A percentile compares a stretch with the other conserved stretches of the same genome.
These are phyloP conservation scores for Cynopterus sphinx DNA, from an alignment of 2,797 vertebrate genomes.

Conservation along the genomic window DNA sequence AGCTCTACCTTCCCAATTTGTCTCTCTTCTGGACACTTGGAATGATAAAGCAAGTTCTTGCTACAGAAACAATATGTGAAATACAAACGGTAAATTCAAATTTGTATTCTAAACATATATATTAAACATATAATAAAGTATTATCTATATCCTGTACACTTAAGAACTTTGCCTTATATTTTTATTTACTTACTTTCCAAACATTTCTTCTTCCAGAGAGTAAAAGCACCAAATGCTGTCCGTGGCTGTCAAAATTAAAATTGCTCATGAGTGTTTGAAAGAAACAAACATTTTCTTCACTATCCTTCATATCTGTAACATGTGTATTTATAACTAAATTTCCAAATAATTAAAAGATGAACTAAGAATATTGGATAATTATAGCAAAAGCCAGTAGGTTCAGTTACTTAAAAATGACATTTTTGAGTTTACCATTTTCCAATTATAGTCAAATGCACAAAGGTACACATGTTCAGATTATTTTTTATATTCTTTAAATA, in stretches of 20 bases:
- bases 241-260: slow-evolving; percentile 89
- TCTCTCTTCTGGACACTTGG: slow-evolving; percentile 75
- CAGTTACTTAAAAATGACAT: not conserved
- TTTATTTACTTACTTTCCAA: slow-evolving; percentile 88
- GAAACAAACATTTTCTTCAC: slow-evolving; percentile 25
- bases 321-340: not conserved
- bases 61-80: slow-evolving; percentile 65
- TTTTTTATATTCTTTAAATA: not conserved
- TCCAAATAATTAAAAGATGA: slow-evolving; percentile 48
- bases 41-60: slow-evolving; percentile 82
- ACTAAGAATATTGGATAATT: slow-evolving; percentile 3
- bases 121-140: not conserved
- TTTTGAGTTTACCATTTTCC: not conserved
- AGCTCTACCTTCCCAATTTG: slow-evolving; percentile 83
- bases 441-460: not conserved
- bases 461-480: not conserved
- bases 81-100: not conserved
- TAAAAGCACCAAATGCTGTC: slow-evolving; percentile 93
- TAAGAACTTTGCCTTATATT: not conserved
- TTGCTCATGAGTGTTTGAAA: slow-evolving; percentile 40
- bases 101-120: not conserved
- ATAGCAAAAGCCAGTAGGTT: not conserved
- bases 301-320: not conserved
- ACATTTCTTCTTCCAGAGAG: slow-evolving; percentile 91
- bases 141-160: not conserved